A percentile compares a stretch with the other conserved stretches of the same genome.
These are phyloP conservation scores for Ephydatia muelleri DNA, from an alignment of 37 sponge, comb jelly and placozoan genomes.

Conservation along the genomic window DNA sequence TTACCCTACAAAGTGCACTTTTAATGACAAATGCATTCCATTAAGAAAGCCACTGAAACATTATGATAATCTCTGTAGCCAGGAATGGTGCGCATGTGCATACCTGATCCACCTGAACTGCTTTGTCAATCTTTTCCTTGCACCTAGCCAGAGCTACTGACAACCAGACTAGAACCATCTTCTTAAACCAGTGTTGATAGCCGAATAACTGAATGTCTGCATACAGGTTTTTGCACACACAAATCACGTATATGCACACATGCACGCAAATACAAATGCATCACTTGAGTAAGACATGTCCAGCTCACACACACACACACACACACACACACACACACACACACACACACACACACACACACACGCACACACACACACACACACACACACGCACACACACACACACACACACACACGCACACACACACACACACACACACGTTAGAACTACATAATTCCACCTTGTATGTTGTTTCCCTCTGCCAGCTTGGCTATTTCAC, in stretches of 20 bases:
- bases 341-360: neutral
- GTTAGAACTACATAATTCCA: too few relatives aligned
- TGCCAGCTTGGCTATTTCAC: neutral
- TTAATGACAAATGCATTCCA: too few relatives aligned
- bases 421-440: neutral
- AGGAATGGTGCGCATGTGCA: constrained; percentile 1
- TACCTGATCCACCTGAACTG: constrained; percentile 44
- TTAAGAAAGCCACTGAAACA: too few relatives aligned
- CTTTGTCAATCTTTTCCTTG: constrained; percentile 31
- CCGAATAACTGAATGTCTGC: neutral
- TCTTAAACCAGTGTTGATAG: constrained; percentile 54
- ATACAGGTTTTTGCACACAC: too few relatives aligned
- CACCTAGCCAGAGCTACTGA: constrained; percentile 11
- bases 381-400: neutral
- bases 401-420: neutral
- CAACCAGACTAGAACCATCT: constrained; percentile 46
- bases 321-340: too few relatives aligned
- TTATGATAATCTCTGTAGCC: too few relatives aligned
- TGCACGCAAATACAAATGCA: neutral
- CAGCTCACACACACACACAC: too few relatives aligned
- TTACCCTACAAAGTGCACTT: too few relatives aligned
- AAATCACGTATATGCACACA: neutral
- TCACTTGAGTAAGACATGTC: too few relatives aligned
- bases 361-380: too few relatives aligned
- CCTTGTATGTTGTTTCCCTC: neutral